phyloP scores from a whole-genome alignment of 2,113 vertebrate genomes.

The Thalassoma bifasciatum region DNA sequence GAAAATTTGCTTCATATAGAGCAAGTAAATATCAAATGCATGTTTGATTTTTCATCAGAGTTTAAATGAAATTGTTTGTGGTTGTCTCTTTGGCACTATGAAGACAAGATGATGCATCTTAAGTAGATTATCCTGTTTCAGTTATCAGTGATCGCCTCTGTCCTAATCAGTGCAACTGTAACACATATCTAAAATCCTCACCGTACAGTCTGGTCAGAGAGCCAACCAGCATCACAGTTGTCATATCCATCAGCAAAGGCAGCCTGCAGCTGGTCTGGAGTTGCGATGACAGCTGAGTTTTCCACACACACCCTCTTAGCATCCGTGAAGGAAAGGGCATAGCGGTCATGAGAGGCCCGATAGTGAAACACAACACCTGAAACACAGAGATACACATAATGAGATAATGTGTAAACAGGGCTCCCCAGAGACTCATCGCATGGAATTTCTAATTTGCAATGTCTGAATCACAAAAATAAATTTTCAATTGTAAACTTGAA shows the following conservation, averaged over 20 bases:
- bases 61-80: too few relatives aligned
- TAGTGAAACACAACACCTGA: slow-evolving; percentile 96
- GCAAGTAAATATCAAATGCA: too few relatives aligned
- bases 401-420: background rate
- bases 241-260: slow-evolving; percentile 95
- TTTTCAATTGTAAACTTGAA: background rate
- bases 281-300: slow-evolving; percentile 89
- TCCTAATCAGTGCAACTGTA: slow-evolving; percentile 26
- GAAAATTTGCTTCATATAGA: too few relatives aligned
- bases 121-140: background rate
- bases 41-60: too few relatives aligned
- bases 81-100: too few relatives aligned
- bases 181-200: slow-evolving; percentile 54
- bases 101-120: too few relatives aligned
- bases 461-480: too few relatives aligned
- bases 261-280: slow-evolving; percentile 89
- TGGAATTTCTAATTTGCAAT: slow-evolving; percentile 12
- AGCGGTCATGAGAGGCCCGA: slow-evolving; percentile 89
- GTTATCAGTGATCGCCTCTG: slow-evolving; percentile 51
- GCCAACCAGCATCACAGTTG: slow-evolving; percentile 97
- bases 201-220: slow-evolving; percentile 93
- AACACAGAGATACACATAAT: background rate
- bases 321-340: slow-evolving; percentile 87
- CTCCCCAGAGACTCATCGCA: background rate
- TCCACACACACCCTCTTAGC: slow-evolving; percentile 88